Percentiles rank a stretch among this genome's conserved stretches.
Evolutionary conservation across 2,888 invertebrate genomes (phyloP).

Genomic region (Agrotis ipsilon): DNA sequence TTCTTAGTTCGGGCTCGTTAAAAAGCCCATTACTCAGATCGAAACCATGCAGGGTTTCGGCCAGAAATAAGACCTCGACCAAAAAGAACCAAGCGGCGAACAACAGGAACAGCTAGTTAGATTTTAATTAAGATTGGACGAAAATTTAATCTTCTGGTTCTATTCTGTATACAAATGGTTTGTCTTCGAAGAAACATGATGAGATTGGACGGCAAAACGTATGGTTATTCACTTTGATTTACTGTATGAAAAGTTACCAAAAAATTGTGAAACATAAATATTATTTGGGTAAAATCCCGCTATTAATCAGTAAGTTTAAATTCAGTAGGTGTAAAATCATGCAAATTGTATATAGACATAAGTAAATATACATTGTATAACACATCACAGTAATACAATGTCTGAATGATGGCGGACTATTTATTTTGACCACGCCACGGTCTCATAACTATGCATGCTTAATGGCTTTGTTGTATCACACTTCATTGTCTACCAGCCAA

Average conservation of each 20-base stretch:
- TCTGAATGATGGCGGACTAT: conserved; percentile 34
- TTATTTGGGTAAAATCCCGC: conserved; percentile 12
- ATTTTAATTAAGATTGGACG: no score
- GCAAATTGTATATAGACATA: conserved; percentile 16
- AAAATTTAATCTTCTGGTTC: no score
- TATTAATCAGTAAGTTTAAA: neutral
- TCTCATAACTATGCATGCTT: conserved; percentile 65
- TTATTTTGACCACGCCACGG: conserved; percentile 51
- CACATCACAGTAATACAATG: conserved; percentile 12
- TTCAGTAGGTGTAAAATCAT: neutral
- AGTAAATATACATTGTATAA: conserved; percentile 11
- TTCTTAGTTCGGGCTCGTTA: no score
- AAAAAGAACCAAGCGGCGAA: no score
- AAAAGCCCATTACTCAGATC: no score
- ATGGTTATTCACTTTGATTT: neutral
- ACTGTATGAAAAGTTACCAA: neutral
- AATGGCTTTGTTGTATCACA: conserved; percentile 30
- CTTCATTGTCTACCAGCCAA: conserved; percentile 49
- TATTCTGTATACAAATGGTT: no score
- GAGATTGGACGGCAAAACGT: neutral
- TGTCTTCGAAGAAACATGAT: neutral
- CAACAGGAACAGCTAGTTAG: no score
- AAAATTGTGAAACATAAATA: neutral
- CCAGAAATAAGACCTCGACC: no score
- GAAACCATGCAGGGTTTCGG: no score